A percentile compares a stretch with the other conserved stretches of the same genome.
phyloP scores from a whole-genome alignment of 2,797 vertebrate species.

The Apodemus agrarius region DNA sequence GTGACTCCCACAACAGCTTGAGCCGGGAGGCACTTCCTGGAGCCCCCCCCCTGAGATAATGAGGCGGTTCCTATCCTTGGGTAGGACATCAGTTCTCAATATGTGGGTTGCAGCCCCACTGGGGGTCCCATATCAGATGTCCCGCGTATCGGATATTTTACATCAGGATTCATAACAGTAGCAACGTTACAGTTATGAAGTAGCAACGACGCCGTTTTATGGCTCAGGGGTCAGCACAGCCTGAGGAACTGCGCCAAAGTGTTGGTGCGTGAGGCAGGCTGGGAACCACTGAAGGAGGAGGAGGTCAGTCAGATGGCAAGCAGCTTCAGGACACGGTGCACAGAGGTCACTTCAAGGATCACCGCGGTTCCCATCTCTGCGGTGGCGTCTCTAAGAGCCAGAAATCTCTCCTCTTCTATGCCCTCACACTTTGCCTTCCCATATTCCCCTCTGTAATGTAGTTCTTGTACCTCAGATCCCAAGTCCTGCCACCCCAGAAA shows the following conservation, averaged over 20 bases:
- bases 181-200: neutral
- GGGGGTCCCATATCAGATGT: neutral
- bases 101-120: neutral
- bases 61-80: neutral
- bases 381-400: accelerated
- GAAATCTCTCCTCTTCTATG: accelerated
- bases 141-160: neutral
- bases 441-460: neutral
- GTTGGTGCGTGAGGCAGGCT: neutral
- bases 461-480: neutral
- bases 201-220: neutral
- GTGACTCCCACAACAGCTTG: accelerated
- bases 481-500: too few relatives aligned
- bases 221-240: neutral
- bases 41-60: accelerated
- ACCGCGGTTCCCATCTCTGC: accelerated
- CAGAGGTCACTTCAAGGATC: neutral
- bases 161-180: neutral
- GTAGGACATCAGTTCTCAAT: neutral
- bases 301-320: accelerated
- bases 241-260: neutral
- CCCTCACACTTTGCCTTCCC: neutral
- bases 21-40: too few relatives aligned
- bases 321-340: neutral
- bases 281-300: neutral